These are phyloP conservation scores for Mayetiola destructor DNA, from an alignment of 2,888 invertebrate species.

Conservation along the genomic window DNA sequence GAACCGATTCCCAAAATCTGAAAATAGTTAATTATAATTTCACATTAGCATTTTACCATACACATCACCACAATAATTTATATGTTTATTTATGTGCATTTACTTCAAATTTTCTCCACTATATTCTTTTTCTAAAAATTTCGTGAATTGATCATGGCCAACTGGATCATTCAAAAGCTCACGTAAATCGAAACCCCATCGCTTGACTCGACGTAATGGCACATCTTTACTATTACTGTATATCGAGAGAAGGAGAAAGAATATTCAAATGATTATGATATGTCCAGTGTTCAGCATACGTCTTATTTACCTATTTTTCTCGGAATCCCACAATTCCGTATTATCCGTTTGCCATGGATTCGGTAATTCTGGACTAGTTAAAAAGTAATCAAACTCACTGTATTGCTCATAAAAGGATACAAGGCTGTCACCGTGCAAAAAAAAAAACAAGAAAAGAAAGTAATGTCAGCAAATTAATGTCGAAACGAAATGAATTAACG, in stretches of 20 bases:
- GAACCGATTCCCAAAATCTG: constrained; percentile 92
- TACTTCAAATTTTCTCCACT: constrained; percentile 97
- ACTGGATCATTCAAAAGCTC: constrained; percentile 90
- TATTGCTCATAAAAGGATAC: constrained; percentile 91
- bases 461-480: not conserved
- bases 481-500: not conserved
- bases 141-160: constrained; percentile 89
- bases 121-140: constrained; percentile 94
- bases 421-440: constrained; percentile 41
- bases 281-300: not conserved
- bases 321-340: constrained; percentile 94
- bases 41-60: not conserved
- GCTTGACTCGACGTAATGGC: constrained; percentile 78
- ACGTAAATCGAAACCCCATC: constrained; percentile 94
- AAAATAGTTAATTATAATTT: not conserved
- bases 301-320: constrained; percentile 71
- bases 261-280: not conserved
- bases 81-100: constrained; percentile 27
- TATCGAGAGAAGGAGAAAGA: constrained; percentile 2
- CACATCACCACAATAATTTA: not conserved
- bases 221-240: constrained; percentile 76
- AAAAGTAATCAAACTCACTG: constrained; percentile 88
- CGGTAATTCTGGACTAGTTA: constrained; percentile 81
- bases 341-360: constrained; percentile 97
- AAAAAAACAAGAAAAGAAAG: constrained; percentile 6